Evolutionary conservation across 2,113 vertebrate genomes (phyloP), one percentile per base, ranked within the genome.

Genomic region (Ia io): DNA sequence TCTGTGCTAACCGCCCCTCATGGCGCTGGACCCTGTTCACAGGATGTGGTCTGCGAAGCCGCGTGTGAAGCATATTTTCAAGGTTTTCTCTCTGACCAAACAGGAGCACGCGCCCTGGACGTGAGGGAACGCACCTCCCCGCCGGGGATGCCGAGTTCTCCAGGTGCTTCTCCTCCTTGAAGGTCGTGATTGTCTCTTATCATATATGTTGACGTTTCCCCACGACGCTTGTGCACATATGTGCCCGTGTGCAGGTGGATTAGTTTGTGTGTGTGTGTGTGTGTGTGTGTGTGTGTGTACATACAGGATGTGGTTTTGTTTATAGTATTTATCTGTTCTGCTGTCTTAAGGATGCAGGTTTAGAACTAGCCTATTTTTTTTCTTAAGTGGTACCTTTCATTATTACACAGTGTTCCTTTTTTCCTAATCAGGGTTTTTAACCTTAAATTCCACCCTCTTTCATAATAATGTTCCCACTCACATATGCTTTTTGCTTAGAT

Each of bases 71-170:
- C 32, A 30, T 18, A 30, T 56, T 35, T 37, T 53, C 70, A 28
- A 70, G n/a, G 22, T 53, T 71, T 73, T 65, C 32, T 63, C 35
- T 53, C 5, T 11, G 49, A 28, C 25, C n/a, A 14, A 59, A n/a
- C 14, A 30, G 69, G 7, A 56, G 17, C 37, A 6, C 7, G 30
- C 44, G 22, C 25, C 25, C 14, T 1, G n/a, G 14, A 28, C 0
- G 0, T 17, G 65, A 70, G 32, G 11, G 12, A 2, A 49, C 47
- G 47, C 47, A 13, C 12, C 12, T 37, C 11, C 47, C 47, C 12
- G 47, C 11, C 47, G 12, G 47, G 47, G 37, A 37, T 37, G 37
- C 37, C 3, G 37, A 37, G 37, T 3, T 37, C 37, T 37, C 37
- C 37, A 37, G 37, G 47, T 47, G 47, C 47, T 69, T 92, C 28